phyloP scores from a whole-genome alignment of 2,888 invertebrate genomes.

The Erynnis tages region DNA sequence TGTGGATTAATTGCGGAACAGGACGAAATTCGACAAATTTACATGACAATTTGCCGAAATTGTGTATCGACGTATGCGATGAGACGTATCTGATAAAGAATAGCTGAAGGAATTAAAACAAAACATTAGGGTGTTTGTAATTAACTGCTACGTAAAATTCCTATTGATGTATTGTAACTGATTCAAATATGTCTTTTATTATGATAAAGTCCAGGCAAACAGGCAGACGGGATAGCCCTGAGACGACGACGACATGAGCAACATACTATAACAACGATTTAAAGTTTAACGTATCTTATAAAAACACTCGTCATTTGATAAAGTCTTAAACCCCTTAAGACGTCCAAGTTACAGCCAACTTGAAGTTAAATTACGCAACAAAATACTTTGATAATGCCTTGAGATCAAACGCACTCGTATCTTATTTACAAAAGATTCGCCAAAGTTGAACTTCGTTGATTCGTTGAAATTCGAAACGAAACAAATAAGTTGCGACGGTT shows the following conservation, averaged over 20 bases:
- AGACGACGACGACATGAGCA: no score
- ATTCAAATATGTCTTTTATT: no score
- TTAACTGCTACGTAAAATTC: no score
- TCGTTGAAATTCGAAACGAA: constrained; percentile 46
- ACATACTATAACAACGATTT: no score
- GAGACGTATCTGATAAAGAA: constrained; percentile 13
- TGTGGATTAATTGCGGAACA: constrained; percentile 59
- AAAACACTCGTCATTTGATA: not conserved
- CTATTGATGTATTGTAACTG: no score
- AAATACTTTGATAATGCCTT: constrained; percentile 44
- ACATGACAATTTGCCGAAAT: constrained; percentile 56
- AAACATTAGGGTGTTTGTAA: constrained; percentile 10
- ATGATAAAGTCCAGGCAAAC: no score
- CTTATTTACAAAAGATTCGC: constrained; percentile 57
- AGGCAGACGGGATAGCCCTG: no score
- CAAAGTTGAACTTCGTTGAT: constrained; percentile 52
- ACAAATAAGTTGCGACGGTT: constrained; percentile 45
- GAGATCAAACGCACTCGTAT: constrained; percentile 58
- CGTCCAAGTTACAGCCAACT: not conserved
- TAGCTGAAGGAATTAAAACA: constrained; percentile 16
- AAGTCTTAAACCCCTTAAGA: not conserved
- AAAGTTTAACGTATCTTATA: no score
- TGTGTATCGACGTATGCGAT: constrained; percentile 29
- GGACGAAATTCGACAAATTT: constrained; percentile 57
- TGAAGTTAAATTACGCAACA: constrained; percentile 25